These are phyloP conservation scores for Pseudochirops corinnae DNA, from an alignment of 2,797 vertebrate species.

Conservation along the genomic window DNA sequence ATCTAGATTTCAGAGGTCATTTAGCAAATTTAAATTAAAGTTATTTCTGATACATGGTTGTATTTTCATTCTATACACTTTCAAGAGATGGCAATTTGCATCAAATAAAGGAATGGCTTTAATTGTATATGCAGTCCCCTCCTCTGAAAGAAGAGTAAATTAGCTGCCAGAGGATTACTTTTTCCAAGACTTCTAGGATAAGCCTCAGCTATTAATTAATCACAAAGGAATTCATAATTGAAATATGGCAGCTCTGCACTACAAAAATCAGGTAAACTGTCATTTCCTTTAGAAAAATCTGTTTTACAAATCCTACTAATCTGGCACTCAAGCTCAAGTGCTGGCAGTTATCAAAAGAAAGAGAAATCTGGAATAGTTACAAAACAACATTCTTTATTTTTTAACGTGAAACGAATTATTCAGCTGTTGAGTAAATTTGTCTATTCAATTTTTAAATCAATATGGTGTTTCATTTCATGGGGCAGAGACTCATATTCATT, in stretches of 20 bases:
- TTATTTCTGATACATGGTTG: conserved; percentile 83
- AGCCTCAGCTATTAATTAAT: conserved; percentile 79
- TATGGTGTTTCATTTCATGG: conserved; percentile 59
- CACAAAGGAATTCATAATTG: conserved; percentile 77
- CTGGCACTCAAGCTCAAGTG: conserved; percentile 33
- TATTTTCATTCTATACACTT: conserved; percentile 78
- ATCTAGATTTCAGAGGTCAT: conserved; percentile 86
- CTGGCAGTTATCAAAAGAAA: conserved; percentile 60
- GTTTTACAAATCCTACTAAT: conserved; percentile 60
- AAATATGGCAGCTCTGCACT: conserved; percentile 53
- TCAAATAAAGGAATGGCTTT: conserved; percentile 77
- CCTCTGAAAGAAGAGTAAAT: conserved; percentile 64
- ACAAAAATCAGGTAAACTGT: conserved; percentile 72
- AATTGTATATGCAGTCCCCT: conserved; percentile 61
- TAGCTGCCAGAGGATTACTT: conserved; percentile 70
- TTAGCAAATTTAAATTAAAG: conserved; percentile 86
- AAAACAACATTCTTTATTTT: conserved; percentile 58
- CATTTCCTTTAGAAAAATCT: conserved; percentile 68
- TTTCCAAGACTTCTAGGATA: conserved; percentile 71
- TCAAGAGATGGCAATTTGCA: conserved; percentile 79
- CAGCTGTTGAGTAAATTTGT: conserved; percentile 56
- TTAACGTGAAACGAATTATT: conserved; percentile 70
- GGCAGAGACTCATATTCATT: conserved; percentile 45
- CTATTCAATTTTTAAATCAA: conserved; percentile 63
- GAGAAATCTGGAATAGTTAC: conserved; percentile 17